Percentiles rank a stretch among this genome's conserved stretches.
These are phyloP conservation scores for Tricholaema leucomelas DNA, from an alignment of 2,113 vertebrate species.

Conservation along the genomic window DNA sequence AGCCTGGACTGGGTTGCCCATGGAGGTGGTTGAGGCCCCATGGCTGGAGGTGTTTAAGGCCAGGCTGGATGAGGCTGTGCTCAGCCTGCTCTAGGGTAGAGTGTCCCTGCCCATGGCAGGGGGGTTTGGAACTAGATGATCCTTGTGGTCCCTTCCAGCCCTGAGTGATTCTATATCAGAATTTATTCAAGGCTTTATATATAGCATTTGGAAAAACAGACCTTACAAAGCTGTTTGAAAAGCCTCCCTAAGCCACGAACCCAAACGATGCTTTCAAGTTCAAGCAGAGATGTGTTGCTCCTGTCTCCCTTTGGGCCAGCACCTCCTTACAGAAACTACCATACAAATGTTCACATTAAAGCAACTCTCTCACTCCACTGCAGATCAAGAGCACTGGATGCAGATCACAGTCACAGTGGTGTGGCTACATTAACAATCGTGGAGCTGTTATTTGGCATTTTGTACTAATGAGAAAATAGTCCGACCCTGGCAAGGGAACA, in stretches of 20 bases:
- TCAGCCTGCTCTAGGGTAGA: too few species aligned
- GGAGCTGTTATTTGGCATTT: neutral
- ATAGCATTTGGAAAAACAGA: neutral
- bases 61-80: too few species aligned
- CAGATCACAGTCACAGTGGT: neutral
- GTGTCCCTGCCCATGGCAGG: too few species aligned
- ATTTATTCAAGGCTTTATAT: neutral
- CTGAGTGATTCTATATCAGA: too few species aligned
- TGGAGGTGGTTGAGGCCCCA: too few species aligned
- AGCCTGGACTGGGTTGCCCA: too few species aligned
- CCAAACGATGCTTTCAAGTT: neutral
- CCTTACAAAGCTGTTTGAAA: neutral
- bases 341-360: neutral
- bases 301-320: too few species aligned
- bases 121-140: too few species aligned
- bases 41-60: too few species aligned
- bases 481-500: neutral
- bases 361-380: accelerated
- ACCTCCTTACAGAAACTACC: neutral
- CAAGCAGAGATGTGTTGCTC: neutral
- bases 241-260: neutral
- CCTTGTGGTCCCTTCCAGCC: too few species aligned
- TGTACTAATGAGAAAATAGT: neutral
- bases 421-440: neutral
- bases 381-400: neutral